Conservation (phyloP, 2,113 vertebrate genomes). For the Caranx ignobilis region DNA sequence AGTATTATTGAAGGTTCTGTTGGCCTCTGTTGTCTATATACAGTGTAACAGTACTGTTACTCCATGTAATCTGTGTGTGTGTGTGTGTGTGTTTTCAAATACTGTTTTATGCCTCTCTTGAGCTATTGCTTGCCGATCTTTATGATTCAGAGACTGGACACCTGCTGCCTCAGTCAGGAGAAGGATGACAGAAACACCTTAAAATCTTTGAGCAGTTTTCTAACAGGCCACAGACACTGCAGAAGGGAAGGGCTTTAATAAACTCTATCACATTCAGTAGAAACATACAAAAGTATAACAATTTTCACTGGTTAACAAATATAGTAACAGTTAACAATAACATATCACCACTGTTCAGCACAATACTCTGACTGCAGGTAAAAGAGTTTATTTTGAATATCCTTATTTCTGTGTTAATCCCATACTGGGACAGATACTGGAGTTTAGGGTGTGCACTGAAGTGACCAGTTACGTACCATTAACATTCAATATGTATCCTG, state of each 20-base stretch:
- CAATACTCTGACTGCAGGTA: neutral
- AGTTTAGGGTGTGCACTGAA: neutral
- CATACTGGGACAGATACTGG: neutral
- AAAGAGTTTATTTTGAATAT: neutral
- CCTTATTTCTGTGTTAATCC: neutral
- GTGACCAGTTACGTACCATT: neutral
- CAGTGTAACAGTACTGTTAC: neutral
- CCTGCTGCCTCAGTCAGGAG: neutral
- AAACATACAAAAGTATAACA: neutral
- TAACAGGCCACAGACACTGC: neutral
- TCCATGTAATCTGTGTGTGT: neutral
- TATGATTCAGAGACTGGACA: conserved; percentile 4
- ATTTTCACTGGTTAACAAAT: neutral
- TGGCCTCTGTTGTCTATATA: neutral
- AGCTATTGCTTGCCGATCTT: neutral
- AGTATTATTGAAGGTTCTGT: neutral
- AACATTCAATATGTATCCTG: neutral
- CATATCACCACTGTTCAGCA: neutral
- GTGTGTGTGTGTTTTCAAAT: neutral
- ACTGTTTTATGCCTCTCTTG: neutral
- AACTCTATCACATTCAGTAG: neutral
- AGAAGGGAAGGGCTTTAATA: neutral
- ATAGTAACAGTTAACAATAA: neutral
- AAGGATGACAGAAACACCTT: conserved; percentile 6
- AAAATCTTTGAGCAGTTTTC: conserved; percentile 6